phyloP scores from a whole-genome alignment of 2,888 invertebrate genomes.

The Hylaea fasciaria region DNA sequence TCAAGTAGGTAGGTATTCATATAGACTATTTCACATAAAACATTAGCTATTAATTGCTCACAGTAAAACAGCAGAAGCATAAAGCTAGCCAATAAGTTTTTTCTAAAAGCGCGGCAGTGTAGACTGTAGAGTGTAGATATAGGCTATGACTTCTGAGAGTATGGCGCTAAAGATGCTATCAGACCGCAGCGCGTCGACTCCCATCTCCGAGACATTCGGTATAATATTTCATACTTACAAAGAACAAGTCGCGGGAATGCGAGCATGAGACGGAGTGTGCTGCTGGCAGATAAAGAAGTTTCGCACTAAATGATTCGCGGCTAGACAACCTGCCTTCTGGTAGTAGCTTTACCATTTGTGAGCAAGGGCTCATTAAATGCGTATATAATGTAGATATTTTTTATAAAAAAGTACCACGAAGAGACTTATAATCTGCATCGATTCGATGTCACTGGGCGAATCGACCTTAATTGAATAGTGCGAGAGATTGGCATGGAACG shows the following conservation, averaged over 20 bases:
- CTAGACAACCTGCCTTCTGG: neutral
- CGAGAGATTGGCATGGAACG: conserved; percentile 54
- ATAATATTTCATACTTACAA: conserved; percentile 73
- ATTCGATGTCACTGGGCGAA: conserved; percentile 5
- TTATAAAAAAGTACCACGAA: neutral
- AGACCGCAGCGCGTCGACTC: conserved; percentile 22
- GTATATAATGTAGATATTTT: neutral
- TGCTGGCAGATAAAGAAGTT: conserved; percentile 61
- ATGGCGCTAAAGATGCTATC: conserved; percentile 13
- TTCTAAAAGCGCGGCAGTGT: neutral
- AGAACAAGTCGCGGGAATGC: conserved; percentile 54
- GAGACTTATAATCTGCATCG: conserved; percentile 1
- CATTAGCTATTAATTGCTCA: neutral
- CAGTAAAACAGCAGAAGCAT: neutral
- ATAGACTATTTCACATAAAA: neutral
- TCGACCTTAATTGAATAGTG: conserved; percentile 30
- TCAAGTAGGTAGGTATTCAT: neutral
- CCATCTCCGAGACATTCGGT: conserved; percentile 42
- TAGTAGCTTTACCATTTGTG: too few relatives aligned
- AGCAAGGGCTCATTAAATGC: neutral
- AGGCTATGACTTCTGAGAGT: neutral
- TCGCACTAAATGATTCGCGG: conserved; percentile 35
- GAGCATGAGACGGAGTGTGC: conserved; percentile 58
- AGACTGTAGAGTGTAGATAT: too few relatives aligned
- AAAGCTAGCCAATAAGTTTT: neutral